A percentile compares a stretch with the other conserved stretches of the same genome.
phyloP scores from a whole-genome alignment of 2,113 vertebrate species.

The Opisthocomus hoazin region DNA sequence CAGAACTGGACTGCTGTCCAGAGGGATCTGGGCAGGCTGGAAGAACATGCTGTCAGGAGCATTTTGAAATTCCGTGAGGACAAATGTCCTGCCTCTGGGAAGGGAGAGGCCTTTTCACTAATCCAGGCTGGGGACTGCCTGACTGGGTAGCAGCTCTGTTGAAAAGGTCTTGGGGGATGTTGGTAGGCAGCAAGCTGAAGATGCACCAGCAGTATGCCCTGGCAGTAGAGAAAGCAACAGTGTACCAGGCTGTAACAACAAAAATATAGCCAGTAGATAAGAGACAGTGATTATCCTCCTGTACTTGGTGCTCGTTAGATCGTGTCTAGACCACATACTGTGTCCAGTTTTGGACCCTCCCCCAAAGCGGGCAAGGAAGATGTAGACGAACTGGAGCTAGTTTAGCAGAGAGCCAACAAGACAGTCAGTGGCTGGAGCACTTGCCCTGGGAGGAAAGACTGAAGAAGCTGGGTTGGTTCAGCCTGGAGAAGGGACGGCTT shows the following conservation, averaged over 20 bases:
- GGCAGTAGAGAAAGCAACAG: not conserved
- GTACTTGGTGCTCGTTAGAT: not conserved
- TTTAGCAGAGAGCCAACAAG: not conserved
- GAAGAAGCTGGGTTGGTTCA: not conserved
- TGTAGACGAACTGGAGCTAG: not conserved
- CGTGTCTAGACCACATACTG: not conserved
- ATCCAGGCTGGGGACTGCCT: not conserved
- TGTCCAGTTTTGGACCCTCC: not conserved
- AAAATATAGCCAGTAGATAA: not conserved
- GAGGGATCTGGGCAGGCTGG: not conserved
- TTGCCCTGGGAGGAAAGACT: not conserved
- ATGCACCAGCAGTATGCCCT: not conserved
- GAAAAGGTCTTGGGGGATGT: not conserved
- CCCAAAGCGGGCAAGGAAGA: not conserved
- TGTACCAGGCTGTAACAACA: not conserved
- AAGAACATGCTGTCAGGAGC: not conserved
- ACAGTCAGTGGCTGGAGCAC: not conserved
- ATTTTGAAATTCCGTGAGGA: not conserved
- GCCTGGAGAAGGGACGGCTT: not conserved
- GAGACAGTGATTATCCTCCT: not conserved
- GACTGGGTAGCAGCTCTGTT: not conserved
- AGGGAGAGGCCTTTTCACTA: not conserved
- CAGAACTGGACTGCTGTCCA: not conserved
- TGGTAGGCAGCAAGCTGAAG: not conserved
- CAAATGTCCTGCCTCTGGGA: not conserved